Conservation (phyloP, 2,113 vertebrate genomes). For the Martes martes region DNA sequence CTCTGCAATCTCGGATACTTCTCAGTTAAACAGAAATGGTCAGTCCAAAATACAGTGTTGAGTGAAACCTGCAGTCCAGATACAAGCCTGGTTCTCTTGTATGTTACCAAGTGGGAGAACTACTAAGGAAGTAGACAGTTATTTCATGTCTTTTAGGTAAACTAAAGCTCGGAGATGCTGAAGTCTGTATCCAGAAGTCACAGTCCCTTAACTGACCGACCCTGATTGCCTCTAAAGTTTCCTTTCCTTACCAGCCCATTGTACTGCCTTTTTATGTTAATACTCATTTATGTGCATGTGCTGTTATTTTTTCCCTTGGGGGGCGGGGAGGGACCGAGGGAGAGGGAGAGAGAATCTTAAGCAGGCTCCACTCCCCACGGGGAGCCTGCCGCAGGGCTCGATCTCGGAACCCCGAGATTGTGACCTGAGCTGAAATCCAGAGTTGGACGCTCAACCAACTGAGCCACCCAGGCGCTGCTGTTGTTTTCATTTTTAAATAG, state of each 20-base stretch:
- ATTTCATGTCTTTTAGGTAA: background rate
- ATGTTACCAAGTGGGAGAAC: background rate
- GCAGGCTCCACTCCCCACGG: background rate
- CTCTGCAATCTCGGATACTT: background rate
- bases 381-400: background rate
- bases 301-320: background rate
- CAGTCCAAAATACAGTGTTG: background rate
- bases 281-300: background rate
- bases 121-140: background rate
- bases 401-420: background rate
- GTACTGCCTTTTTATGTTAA: background rate
- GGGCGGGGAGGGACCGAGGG: background rate
- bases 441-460: background rate
- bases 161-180: background rate
- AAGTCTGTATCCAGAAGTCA: background rate
- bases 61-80: background rate
- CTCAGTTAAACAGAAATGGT: background rate
- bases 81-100: background rate
- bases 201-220: background rate
- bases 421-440: background rate
- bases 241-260: background rate
- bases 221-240: background rate
- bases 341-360: background rate
- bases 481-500: slow-evolving; percentile 13
- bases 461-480: background rate